Evolutionary conservation across 2,888 invertebrate genomes (phyloP).

Genomic region (Alviniconcha strummeri): DNA sequence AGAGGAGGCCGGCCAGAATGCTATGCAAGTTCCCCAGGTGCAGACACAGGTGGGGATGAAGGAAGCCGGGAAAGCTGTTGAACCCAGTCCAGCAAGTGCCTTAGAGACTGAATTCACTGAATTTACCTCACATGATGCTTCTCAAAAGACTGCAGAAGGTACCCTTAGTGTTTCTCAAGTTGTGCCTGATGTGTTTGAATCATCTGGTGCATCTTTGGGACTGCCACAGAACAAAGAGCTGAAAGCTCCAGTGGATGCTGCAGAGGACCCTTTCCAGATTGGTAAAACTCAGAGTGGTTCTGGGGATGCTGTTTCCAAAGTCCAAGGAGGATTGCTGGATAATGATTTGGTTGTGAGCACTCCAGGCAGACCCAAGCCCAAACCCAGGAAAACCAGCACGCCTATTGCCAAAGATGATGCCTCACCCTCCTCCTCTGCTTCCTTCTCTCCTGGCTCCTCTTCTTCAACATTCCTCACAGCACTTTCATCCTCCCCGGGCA

Average conservation of each 20-base stretch:
- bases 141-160: conserved; percentile 3
- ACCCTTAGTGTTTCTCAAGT: neutral
- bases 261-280: too few relatives aligned
- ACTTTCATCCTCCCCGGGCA: conserved; percentile 5
- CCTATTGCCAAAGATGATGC: conserved; percentile 19
- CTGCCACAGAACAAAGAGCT: too few relatives aligned
- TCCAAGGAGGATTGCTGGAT: neutral
- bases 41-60: too few relatives aligned
- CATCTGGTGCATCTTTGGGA: neutral
- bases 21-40: neutral
- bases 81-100: neutral
- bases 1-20: neutral
- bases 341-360: neutral
- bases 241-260: too few relatives aligned
- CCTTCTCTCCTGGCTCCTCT: conserved; percentile 12
- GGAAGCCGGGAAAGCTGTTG: neutral
- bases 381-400: conserved; percentile 29
- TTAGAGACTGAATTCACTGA: conserved; percentile 25
- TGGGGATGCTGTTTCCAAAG: neutral
- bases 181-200: neutral
- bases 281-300: too few relatives aligned
- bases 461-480: conserved; percentile 30
- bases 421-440: conserved; percentile 9
- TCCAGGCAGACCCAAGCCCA: conserved; percentile 16
- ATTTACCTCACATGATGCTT: conserved; percentile 22